Base-by-base conservation (phyloP, 2,113 vertebrate species). In the Tricholaema leucomelas region DNA sequence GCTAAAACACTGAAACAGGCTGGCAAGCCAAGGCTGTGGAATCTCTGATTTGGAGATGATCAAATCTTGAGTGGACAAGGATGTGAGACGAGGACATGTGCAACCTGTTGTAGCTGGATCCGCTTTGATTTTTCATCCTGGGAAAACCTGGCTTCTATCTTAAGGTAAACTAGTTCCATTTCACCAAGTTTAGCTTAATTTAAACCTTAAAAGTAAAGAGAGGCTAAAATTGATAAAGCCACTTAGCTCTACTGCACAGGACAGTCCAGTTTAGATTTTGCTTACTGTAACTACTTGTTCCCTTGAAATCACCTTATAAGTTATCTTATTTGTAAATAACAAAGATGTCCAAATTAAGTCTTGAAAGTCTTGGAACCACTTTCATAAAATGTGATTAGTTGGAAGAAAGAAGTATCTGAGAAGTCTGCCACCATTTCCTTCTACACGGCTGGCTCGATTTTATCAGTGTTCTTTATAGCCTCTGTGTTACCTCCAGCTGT, bases 1-100 rank as follows among this genome's bases (percentile, higher is more conserved):
- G 7, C 50, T 11, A 63, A 77, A 81, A 15, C 3, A 6, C 18
- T 88, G 56, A 28, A 85, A 48, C 18, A 55, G 8, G 42, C 10
- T 77, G 60, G 31, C 23, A 83, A 50, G 48, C 23, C 48, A 50
- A 81, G 31, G 28, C 10, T 86, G 31, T n/a, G 52, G 15, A 44
- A 54, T 46, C 21, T 80, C 60, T 71, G 69, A 24, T 28, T 38
- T 76, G 56, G 31, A 80, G 36, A 38, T 23, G 9, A 61, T 42
- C 15, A 54, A 4, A 40, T 17, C 10, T 12, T 70, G 64, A 24
- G 21, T 40, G 31, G 35, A 74, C 0, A 0, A 74, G 19, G 20
- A 12, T 12, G 15, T 35, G 16, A 58, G 38, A 50, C 0, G 0
- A 74, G 19, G 17, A 12, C 12, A 15, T 35, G 15, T 58, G 38